These are phyloP conservation scores for Monoplex corrugatus DNA, from an alignment of 2,888 invertebrate genomes.

Conservation along the genomic window DNA sequence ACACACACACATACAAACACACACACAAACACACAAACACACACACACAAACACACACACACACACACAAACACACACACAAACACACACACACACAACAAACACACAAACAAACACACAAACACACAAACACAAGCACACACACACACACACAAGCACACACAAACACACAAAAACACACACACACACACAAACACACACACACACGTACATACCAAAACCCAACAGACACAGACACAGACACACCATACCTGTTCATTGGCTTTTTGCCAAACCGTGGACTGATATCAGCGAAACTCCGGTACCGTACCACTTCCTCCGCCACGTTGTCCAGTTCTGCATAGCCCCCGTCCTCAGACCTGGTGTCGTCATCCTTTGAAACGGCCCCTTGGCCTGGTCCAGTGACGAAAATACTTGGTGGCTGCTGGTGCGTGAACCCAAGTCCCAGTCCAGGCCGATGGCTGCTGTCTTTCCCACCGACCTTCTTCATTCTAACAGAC, in stretches of 20 bases:
- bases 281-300: slow-evolving; percentile 5
- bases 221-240: not conserved
- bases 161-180: not conserved
- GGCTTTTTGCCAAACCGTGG: not conserved
- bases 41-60: not conserved
- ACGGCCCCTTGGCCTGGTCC: no score
- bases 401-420: no score
- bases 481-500: not conserved
- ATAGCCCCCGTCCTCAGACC: not conserved
- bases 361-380: not conserved
- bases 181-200: not conserved
- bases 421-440: not conserved
- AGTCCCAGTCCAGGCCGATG: not conserved
- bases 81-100: not conserved
- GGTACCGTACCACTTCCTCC: not conserved
- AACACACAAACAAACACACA: not conserved
- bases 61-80: not conserved
- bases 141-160: not conserved
- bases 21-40: no score
- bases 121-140: not conserved
- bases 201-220: not conserved
- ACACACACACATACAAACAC: no score
- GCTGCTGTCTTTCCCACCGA: slow-evolving; percentile 22
- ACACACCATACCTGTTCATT: not conserved
- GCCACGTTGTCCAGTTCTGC: not conserved